phyloP scores from a whole-genome alignment of 2,113 vertebrate species.

The Tursiops truncatus region DNA sequence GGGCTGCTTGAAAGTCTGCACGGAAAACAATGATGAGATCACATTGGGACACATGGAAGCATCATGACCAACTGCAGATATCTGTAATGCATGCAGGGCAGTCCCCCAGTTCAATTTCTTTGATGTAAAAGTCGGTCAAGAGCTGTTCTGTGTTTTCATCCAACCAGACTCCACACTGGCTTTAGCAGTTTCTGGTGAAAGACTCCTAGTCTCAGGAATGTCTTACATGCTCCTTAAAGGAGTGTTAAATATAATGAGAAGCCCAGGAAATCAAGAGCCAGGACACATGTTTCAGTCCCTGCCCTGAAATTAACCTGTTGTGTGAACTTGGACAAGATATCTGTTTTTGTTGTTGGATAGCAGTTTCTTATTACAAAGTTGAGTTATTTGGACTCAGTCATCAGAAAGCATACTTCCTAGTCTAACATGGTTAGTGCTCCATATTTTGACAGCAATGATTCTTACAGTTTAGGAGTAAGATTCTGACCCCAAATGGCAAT shows the following conservation, averaged over 20 bases:
- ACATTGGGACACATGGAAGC: background rate
- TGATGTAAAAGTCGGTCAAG: background rate
- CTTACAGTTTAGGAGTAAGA: background rate
- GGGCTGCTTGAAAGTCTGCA: background rate
- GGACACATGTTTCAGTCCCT: background rate
- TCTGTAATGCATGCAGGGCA: background rate
- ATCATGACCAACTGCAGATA: no score
- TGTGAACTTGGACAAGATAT: background rate
- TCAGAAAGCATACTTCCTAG: background rate
- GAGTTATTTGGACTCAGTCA: background rate
- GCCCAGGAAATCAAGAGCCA: background rate
- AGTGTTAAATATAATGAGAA: background rate
- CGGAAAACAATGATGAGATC: background rate
- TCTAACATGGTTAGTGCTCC: background rate
- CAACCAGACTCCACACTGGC: background rate
- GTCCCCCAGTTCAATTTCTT: background rate
- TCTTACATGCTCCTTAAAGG: background rate
- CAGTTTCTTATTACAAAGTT: background rate
- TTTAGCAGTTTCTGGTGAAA: background rate
- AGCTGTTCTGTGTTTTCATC: background rate
- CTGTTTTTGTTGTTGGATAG: background rate
- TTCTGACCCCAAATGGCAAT: background rate
- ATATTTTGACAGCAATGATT: background rate
- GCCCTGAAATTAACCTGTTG: background rate
- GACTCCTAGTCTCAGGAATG: background rate